phyloP scores from a whole-genome alignment of 2,797 vertebrate species.

The Fringilla coelebs region DNA sequence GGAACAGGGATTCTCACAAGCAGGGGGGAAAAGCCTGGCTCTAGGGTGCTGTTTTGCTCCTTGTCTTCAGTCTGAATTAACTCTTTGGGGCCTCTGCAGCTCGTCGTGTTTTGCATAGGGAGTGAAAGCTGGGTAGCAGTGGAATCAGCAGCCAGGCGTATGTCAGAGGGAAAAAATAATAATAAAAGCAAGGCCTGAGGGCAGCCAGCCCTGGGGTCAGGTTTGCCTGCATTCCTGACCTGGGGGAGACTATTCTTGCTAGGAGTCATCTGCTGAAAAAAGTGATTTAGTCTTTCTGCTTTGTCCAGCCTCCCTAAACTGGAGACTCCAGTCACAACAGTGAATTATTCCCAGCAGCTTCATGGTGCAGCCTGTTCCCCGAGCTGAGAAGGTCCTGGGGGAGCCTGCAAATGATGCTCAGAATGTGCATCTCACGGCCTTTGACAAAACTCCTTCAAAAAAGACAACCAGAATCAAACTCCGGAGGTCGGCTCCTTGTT shows the following conservation, averaged over 20 bases:
- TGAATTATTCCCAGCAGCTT: background rate
- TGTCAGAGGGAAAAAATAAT: constrained; percentile 1
- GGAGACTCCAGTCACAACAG: background rate
- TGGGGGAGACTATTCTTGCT: background rate
- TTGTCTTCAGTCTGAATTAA: background rate
- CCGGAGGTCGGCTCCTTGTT: background rate
- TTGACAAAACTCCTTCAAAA: background rate
- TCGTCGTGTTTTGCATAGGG: background rate
- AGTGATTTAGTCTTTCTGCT: background rate
- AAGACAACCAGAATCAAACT: background rate
- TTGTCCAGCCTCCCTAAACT: background rate
- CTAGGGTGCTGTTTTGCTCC: background rate
- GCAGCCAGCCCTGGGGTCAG: constrained; percentile 32
- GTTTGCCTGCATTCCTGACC: constrained; percentile 52
- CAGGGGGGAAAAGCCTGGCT: background rate
- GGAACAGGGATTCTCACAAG: background rate
- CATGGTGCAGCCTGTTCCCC: background rate
- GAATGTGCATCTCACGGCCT: background rate
- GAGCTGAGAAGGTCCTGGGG: background rate
- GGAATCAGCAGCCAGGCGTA: background rate
- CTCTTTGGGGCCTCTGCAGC: background rate
- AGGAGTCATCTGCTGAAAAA: background rate
- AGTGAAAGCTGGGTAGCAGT: background rate
- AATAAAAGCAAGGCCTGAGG: constrained; percentile 30
- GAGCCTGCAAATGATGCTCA: background rate